Evolutionary conservation across 1,140 invertebrate species (phyloP).

Genomic region (Calliphora vicina): DNA sequence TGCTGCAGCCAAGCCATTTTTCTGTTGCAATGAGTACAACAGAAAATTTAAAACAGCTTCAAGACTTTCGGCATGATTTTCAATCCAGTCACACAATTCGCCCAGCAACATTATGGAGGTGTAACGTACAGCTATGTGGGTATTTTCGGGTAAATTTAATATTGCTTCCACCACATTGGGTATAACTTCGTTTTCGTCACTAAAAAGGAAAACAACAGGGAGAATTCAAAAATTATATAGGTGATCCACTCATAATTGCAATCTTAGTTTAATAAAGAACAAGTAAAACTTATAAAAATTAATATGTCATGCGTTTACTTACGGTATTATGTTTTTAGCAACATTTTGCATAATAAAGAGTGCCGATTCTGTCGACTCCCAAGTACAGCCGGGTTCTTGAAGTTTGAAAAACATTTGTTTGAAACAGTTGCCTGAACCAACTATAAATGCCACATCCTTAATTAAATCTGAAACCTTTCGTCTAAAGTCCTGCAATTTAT

Average conservation of each 20-base stretch:
- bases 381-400: constrained; percentile 74
- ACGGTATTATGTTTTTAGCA: constrained; percentile 95
- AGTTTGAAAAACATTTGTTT: constrained; percentile 86
- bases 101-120: constrained; percentile 91
- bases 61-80: constrained; percentile 82
- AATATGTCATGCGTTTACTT: too few species aligned
- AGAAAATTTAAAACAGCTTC: constrained; percentile 84
- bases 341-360: constrained; percentile 96
- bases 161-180: constrained; percentile 93
- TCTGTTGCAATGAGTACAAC: constrained; percentile 74
- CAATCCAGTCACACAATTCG: constrained; percentile 95
- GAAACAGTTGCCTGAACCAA: constrained; percentile 91
- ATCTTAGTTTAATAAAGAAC: too few species aligned
- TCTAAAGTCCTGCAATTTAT: constrained; percentile 80
- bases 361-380: constrained; percentile 94
- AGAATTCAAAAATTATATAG: background rate
- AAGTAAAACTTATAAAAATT: too few species aligned
- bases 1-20: constrained; percentile 76
- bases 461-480: constrained; percentile 90
- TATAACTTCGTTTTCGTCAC: constrained; percentile 90
- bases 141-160: constrained; percentile 81
- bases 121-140: constrained; percentile 87
- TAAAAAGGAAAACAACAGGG: constrained; percentile 57
- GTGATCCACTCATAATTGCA: too few species aligned
- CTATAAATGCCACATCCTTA: constrained; percentile 97